Conservation (phyloP, 2,797 vertebrate species). For the Catostomus latipinnis region DNA sequence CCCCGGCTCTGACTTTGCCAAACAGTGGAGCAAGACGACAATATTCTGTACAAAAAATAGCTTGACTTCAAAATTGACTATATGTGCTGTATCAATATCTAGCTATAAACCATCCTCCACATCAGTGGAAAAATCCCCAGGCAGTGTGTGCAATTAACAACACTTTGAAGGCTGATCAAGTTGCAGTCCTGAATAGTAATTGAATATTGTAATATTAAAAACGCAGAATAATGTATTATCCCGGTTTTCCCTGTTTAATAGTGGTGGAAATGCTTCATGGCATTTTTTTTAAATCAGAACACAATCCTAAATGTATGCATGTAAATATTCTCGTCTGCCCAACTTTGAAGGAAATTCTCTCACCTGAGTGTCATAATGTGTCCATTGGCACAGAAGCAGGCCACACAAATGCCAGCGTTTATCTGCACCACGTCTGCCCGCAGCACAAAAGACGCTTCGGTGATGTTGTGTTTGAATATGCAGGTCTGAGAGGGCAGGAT, state of each 20-base stretch:
- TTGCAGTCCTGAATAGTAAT: background rate
- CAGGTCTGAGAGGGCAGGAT: conserved; percentile 94
- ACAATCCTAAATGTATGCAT: background rate
- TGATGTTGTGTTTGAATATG: conserved; percentile 96
- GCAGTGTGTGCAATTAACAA: background rate
- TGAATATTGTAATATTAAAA: background rate
- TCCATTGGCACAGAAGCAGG: conserved; percentile 98
- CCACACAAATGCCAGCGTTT: conserved; percentile 89
- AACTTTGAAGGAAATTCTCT: conserved; percentile 53
- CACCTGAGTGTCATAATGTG: conserved; percentile 99
- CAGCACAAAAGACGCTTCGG: conserved; percentile 96
- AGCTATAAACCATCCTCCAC: conserved; percentile 25
- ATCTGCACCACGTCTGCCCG: conserved; percentile 93
- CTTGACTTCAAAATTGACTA: conserved; percentile 26
- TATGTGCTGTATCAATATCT: conserved; percentile 24
- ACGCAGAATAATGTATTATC: background rate
- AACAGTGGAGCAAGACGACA: conserved; percentile 31
- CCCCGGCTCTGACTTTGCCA: conserved; percentile 19
- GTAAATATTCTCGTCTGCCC: conserved; percentile 3
- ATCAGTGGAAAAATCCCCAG: conserved; percentile 3
- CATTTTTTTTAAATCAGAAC: background rate
- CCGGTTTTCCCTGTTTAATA: background rate
- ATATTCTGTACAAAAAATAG: conserved; percentile 40
- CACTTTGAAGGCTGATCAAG: background rate
- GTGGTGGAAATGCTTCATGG: background rate